Evolutionary conservation across 2,888 invertebrate species (phyloP).

Genomic region (Tuberolachnus salignus): DNA sequence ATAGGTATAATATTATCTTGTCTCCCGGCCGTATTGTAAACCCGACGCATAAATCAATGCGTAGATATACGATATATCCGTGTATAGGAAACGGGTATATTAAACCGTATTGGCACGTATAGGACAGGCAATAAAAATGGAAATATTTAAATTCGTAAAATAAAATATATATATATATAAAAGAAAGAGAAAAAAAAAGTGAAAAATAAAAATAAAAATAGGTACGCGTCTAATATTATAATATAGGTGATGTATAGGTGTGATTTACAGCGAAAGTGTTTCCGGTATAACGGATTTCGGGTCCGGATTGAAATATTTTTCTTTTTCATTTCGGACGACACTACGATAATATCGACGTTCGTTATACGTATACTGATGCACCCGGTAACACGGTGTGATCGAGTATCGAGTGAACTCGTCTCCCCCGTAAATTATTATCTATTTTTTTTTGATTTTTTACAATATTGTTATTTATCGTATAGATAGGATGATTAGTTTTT

Average conservation of each 20-base stretch:
- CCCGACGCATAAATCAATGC: background rate
- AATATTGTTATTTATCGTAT: too few relatives aligned
- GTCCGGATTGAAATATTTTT: background rate
- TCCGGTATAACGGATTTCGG: background rate
- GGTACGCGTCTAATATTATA: background rate
- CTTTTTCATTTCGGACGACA: too few relatives aligned
- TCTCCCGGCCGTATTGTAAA: background rate
- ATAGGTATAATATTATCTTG: constrained; percentile 1
- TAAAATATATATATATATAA: background rate
- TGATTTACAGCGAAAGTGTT: background rate
- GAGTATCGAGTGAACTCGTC: too few relatives aligned
- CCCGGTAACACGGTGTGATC: too few relatives aligned
- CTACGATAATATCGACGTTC: too few relatives aligned
- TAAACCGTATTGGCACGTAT: background rate
- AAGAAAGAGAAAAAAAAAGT: background rate
- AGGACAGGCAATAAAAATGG: constrained; percentile 12
- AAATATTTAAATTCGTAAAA: constrained; percentile 20
- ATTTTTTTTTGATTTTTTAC: too few relatives aligned
- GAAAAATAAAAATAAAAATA: background rate
- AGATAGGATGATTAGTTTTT: too few relatives aligned
- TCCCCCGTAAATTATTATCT: background rate
- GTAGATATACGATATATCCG: background rate
- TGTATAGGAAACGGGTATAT: too few relatives aligned
- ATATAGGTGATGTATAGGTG: background rate
- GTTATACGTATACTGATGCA: too few relatives aligned